Conservation (phyloP, 92 coral and sea anemone species). For the Isaurus tuberculatus region DNA sequence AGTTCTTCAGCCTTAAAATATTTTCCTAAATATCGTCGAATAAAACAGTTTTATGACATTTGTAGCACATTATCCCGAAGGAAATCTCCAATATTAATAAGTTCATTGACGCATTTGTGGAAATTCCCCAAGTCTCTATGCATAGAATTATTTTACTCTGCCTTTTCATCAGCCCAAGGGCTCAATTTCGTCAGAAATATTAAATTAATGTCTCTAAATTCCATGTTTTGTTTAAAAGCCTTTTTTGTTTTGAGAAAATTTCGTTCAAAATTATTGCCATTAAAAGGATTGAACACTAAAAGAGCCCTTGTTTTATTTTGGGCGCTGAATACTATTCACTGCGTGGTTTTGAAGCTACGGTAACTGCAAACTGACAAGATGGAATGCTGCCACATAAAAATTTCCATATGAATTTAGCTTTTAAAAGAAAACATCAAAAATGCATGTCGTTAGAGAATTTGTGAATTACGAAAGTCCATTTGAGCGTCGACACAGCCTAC, state of each 20-base stretch:
- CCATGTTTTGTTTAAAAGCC: conserved; percentile 14
- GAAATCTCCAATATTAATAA: conserved; percentile 42
- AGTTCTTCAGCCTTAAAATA: conserved; percentile 17
- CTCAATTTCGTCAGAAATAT: conserved; percentile 20
- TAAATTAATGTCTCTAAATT: conserved; percentile 30
- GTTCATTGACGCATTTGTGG: conserved; percentile 39
- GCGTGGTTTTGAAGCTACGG: conserved; percentile 35
- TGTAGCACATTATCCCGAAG: conserved; percentile 30
- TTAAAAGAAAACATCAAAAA: conserved; percentile 49
- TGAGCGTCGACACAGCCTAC: conserved; percentile 8
- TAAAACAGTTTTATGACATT: conserved; percentile 4
- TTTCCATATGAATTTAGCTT: conserved; percentile 52
- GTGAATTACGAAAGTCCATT: conserved; percentile 31
- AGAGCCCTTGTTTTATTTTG: neutral
- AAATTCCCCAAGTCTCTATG: conserved; percentile 45
- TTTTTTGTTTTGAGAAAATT: conserved; percentile 34
- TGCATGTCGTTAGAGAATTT: conserved; percentile 54
- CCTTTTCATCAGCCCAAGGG: conserved; percentile 31
- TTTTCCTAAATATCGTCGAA: neutral
- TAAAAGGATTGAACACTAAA: conserved; percentile 8
- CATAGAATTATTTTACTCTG: conserved; percentile 15
- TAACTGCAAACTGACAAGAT: conserved; percentile 40
- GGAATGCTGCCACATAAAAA: conserved; percentile 48
- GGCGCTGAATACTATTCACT: conserved; percentile 2
- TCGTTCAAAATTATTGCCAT: conserved; percentile 5